Conservation (phyloP, 2,113 vertebrate genomes). For the Megaceryle torquata region DNA sequence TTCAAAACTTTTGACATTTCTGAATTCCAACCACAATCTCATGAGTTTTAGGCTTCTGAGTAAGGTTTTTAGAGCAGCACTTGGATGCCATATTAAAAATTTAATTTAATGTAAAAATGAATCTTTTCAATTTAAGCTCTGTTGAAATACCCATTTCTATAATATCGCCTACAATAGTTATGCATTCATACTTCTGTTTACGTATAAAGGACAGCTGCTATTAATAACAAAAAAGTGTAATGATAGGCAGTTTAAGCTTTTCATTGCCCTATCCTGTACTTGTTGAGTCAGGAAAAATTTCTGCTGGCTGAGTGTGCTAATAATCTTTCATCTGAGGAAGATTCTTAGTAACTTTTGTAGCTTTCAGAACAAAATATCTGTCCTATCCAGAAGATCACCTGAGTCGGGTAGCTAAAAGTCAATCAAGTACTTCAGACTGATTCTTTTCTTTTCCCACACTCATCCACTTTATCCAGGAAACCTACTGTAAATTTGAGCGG, state of each 20-base stretch:
- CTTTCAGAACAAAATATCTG: background rate
- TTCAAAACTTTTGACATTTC: background rate
- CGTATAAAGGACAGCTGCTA: background rate
- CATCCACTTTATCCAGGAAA: background rate
- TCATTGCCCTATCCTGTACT: background rate
- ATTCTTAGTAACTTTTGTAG: background rate
- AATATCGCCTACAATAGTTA: background rate
- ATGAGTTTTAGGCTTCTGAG: background rate
- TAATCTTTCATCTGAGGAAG: background rate
- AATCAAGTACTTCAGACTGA: background rate
- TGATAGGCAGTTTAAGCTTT: background rate
- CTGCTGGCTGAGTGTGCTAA: background rate
- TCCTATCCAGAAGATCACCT: background rate
- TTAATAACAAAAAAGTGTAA: background rate
- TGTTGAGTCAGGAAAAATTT: background rate
- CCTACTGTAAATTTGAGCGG: background rate
- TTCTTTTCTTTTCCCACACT: background rate
- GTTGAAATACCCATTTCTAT: background rate
- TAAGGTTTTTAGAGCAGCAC: background rate
- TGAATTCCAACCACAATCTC: background rate
- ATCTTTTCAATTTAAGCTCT: background rate
- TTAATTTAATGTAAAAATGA: background rate
- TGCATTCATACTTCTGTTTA: background rate
- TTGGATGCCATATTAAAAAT: background rate
- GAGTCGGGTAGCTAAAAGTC: background rate